Evolutionary conservation across 2,888 invertebrate genomes (phyloP).

Genomic region (Ditylenchus weischeri): DNA sequence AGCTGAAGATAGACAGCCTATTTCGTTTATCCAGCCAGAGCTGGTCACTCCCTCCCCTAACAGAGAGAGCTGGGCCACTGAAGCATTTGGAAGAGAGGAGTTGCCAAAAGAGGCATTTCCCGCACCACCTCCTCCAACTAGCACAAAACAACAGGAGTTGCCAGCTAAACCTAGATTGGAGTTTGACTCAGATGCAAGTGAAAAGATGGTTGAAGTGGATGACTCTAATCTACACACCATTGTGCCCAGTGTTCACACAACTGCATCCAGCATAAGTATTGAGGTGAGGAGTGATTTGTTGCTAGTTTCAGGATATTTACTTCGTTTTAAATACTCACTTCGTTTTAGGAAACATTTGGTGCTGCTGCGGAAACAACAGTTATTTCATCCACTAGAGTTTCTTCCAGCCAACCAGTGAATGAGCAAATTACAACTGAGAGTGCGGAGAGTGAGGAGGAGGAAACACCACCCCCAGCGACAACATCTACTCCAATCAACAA

Average conservation of each 20-base stretch:
- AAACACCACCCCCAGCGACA: conserved; percentile 6
- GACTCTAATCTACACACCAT: not conserved
- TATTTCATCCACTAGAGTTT: not conserved
- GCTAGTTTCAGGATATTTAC: no score
- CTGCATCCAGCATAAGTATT: no score
- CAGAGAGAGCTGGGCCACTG: no score
- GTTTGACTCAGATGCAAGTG: no score
- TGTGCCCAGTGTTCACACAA: not conserved
- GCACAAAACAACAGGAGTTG: no score
- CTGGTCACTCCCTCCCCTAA: not conserved
- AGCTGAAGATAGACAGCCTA: conserved; percentile 11
- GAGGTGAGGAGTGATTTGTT: no score
- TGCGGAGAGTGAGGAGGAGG: not conserved
- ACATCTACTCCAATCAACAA: conserved; percentile 15
- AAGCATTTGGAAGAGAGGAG: no score
- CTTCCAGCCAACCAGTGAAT: not conserved
- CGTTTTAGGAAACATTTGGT: not conserved
- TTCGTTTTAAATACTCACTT: not conserved
- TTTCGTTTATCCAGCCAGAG: not conserved
- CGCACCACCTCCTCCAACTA: no score
- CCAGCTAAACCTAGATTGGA: no score
- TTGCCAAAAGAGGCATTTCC: no score
- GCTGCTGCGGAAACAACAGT: not conserved
- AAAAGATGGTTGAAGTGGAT: no score
- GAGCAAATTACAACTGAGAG: no score